phyloP scores from a whole-genome alignment of 2,113 vertebrate genomes.

The Salvelinus alpinus region DNA sequence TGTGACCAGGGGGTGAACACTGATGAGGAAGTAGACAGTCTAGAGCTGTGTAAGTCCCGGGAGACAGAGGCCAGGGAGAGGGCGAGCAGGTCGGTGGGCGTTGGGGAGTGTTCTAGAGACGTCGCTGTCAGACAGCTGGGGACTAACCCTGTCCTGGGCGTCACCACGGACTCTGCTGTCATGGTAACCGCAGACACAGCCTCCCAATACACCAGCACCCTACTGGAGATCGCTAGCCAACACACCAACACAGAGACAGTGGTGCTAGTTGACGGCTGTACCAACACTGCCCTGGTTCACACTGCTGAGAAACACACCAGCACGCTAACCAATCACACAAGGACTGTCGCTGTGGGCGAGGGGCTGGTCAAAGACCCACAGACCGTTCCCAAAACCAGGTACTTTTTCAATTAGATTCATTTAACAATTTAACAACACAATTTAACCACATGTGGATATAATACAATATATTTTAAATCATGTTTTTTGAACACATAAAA shows the following conservation, averaged over 20 bases:
- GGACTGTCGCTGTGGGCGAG: constrained; percentile 86
- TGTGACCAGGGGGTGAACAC: constrained; percentile 83
- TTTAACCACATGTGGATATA: too few relatives aligned
- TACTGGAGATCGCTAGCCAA: constrained; percentile 63
- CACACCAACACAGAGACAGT: constrained; percentile 76
- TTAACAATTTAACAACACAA: too few relatives aligned
- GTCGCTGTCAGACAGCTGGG: constrained; percentile 73
- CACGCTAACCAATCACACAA: constrained; percentile 71
- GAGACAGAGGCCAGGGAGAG: constrained; percentile 48
- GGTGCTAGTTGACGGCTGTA: constrained; percentile 72
- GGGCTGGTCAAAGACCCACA: constrained; percentile 86
- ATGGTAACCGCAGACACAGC: constrained; percentile 75
- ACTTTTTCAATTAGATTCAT: too few relatives aligned
- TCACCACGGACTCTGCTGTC: constrained; percentile 71
- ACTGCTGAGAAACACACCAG: constrained; percentile 83
- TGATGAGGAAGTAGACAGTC: constrained; percentile 54
- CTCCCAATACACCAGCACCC: constrained; percentile 77
- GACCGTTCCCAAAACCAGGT: constrained; percentile 64
- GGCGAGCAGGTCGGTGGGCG: constrained; percentile 78
- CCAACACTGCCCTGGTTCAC: constrained; percentile 68
- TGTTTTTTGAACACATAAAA: too few relatives aligned
- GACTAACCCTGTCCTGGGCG: constrained; percentile 68
- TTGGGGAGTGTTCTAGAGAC: constrained; percentile 83
- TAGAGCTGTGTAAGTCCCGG: constrained; percentile 36
- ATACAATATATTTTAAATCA: too few relatives aligned